phyloP scores from a whole-genome alignment of 2,113 vertebrate genomes.

The Harpagus bidentatus region DNA sequence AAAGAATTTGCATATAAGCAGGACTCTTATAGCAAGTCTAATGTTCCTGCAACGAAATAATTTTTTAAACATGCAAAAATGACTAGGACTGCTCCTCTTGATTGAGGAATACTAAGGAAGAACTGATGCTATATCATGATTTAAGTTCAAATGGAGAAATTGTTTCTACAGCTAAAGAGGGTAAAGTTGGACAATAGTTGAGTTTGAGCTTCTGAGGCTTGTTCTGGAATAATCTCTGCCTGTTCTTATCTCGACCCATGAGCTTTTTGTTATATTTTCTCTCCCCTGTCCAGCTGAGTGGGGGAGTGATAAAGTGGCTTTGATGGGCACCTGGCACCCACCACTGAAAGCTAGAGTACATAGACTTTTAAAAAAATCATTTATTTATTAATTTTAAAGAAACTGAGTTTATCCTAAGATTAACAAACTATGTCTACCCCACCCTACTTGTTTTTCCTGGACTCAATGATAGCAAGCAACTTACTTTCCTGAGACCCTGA shows the following conservation, averaged over 20 bases:
- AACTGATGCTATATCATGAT: not conserved
- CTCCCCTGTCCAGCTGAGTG: no score
- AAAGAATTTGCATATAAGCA: not conserved
- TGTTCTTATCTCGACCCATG: no score
- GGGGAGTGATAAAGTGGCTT: no score
- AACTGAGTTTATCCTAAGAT: not conserved
- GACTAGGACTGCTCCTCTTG: not conserved
- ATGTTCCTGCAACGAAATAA: not conserved
- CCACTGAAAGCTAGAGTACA: not conserved
- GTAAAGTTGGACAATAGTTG: not conserved
- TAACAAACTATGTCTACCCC: not conserved
- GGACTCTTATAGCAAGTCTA: not conserved
- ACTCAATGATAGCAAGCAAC: not conserved
- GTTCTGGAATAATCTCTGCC: not conserved
- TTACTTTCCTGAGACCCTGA: not conserved
- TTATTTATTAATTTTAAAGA: not conserved
- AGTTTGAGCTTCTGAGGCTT: not conserved
- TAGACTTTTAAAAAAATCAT: not conserved
- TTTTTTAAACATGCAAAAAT: not conserved
- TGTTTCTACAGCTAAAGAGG: not conserved
- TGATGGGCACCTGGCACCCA: no score
- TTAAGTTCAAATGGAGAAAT: not conserved
- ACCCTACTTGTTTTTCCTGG: not conserved
- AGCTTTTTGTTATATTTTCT: no score
- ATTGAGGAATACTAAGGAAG: not conserved